phyloP scores from a whole-genome alignment of 2,113 vertebrate genomes.

The Heliornis fulica region DNA sequence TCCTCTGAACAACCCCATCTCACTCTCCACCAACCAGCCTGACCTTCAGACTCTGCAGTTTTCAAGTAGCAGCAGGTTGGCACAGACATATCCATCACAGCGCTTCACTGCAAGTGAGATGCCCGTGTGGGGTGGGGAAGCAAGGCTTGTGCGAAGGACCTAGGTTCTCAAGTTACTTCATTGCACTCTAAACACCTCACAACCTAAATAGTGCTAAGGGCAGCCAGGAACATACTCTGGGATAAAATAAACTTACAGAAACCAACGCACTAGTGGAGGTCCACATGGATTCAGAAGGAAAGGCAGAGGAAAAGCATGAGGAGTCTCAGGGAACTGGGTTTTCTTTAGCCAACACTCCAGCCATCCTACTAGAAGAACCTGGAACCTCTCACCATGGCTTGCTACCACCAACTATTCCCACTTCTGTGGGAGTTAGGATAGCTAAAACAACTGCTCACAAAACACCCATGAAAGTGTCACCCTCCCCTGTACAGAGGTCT shows the following conservation, averaged over 20 bases:
- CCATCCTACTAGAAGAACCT: neutral
- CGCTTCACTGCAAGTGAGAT: neutral
- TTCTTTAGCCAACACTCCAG: neutral
- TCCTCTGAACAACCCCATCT: neutral
- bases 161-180: neutral
- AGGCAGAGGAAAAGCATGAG: neutral
- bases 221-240: neutral
- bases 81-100: neutral
- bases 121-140: rapidly evolving
- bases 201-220: neutral
- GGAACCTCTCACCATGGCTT: neutral
- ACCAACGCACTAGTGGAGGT: neutral
- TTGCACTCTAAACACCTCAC: neutral
- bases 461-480: neutral
- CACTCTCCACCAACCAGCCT: neutral
- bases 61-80: neutral
- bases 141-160: neutral
- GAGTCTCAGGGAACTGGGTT: neutral
- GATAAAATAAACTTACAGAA: neutral
- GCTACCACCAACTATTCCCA: neutral
- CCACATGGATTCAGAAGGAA: neutral
- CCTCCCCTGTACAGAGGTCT: neutral
- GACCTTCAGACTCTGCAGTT: neutral
- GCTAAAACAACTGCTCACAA: neutral
- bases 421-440: neutral